Evolutionary conservation across 92 coral and sea anemone genomes (phyloP), one percentile per base, ranked within the genome.

Genomic region (Diadumene lineata): DNA sequence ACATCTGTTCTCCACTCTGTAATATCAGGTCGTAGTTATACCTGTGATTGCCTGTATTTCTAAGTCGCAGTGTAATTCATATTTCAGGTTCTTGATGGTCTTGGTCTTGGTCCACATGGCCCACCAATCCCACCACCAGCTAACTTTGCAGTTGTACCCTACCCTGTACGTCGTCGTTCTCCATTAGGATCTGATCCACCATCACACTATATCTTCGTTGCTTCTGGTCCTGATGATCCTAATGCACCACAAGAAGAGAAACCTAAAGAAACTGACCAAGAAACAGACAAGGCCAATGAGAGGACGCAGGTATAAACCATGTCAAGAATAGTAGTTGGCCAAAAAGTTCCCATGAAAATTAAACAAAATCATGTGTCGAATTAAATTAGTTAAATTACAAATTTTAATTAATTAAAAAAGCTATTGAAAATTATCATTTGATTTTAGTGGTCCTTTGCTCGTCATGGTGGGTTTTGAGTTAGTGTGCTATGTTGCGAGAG

Each of bases 121-220:
- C 99, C 99, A 25, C 99, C 99, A 18, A 92, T 96, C 27, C 99
- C 99, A n/a, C 99, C 99, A 18, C 96, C 99, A 53, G 99, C 97
- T 38, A 85, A 94, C 10, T 96, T 96, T 84, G 94, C 99, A 7
- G 99, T 96, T 34, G 97, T 96, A 30, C 99, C 99, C 17, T 96
- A 96, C 69, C 99, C 99, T 2, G 96, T 96, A 10, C 90, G 99
- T 34, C 91, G 99, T 70, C 97, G 97, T 19, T 81, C 97, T 27
- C 99, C 99, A 6, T 86, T 89, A 7, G 99, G 97, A 1, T 68
- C 90, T 33, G 99, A 96, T 44, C 88, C 97, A 22, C 89, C 99
- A 15, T 84, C 88, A 24, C 97, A 92, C 78, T 96, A 92, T 24
- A 72, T 86, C 53, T 94, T 94, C 29, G 92, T 94, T 28, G 90